phyloP scores from a whole-genome alignment of 2,888 invertebrate species.

The Notocelia uddmanniana region DNA sequence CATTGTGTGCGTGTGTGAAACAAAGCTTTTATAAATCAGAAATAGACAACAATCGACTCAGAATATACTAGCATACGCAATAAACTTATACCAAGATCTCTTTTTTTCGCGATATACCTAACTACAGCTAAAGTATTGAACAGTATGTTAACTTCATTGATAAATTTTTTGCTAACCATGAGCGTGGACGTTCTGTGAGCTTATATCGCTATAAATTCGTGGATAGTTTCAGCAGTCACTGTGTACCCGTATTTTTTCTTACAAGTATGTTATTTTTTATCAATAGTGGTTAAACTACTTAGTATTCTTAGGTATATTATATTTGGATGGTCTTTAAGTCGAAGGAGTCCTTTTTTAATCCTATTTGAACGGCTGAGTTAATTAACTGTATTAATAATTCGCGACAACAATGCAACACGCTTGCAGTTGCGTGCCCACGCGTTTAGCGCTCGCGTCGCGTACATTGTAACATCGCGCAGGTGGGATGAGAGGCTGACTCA shows the following conservation, averaged over 20 bases:
- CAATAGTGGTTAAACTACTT: too few relatives aligned
- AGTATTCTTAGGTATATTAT: too few relatives aligned
- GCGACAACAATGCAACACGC: slow-evolving; percentile 7
- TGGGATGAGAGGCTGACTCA: slow-evolving; percentile 44
- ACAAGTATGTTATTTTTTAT: too few relatives aligned
- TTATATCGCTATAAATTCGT: neutral
- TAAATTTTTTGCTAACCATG: neutral
- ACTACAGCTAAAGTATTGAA: neutral
- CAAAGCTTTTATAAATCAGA: neutral
- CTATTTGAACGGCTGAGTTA: neutral
- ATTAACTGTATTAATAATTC: neutral
- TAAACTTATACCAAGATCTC: neutral
- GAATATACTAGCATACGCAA: neutral
- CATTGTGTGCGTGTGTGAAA: too few relatives aligned
- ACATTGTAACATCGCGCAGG: slow-evolving; percentile 41
- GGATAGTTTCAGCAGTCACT: neutral
- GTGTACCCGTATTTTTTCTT: too few relatives aligned
- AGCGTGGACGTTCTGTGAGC: neutral
- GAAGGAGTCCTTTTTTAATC: neutral
- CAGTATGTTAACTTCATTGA: neutral
- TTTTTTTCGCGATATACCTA: neutral
- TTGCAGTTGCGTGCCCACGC: slow-evolving; percentile 39
- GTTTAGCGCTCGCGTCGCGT: slow-evolving; percentile 28
- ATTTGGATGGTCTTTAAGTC: too few relatives aligned
- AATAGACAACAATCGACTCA: neutral